A percentile compares a stretch with the other conserved stretches of the same genome.
Conservation (phyloP, 2,888 invertebrate genomes). For the Aricia artaxerxes region DNA sequence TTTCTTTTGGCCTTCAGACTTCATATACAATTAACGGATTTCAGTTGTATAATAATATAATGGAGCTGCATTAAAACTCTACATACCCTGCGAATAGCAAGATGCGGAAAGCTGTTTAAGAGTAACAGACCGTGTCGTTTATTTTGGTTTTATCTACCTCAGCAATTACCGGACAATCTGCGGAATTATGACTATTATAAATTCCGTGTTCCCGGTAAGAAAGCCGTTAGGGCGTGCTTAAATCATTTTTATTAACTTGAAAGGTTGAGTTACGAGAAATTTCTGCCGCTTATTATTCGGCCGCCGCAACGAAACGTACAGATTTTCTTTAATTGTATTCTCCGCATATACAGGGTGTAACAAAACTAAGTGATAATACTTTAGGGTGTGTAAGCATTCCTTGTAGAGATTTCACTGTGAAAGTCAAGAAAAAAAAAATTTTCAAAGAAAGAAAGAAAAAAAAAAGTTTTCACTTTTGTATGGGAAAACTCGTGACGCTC, state of each 20-base stretch:
- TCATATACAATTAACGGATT: background rate
- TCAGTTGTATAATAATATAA: too few relatives aligned
- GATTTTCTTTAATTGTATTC: constrained; percentile 29
- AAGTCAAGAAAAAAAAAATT: too few relatives aligned
- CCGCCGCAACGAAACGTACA: constrained; percentile 23
- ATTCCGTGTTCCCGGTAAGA: constrained; percentile 57
- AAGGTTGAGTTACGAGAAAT: constrained; percentile 68
- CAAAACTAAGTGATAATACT: too few relatives aligned
- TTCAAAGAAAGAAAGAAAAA: too few relatives aligned
- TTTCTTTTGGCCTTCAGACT: too few relatives aligned
- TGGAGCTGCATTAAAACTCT: too few relatives aligned
- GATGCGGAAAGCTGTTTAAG: background rate
- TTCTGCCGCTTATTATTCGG: constrained; percentile 31
- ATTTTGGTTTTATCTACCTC: constrained; percentile 22
- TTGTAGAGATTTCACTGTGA: too few relatives aligned
- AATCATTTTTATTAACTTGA: constrained; percentile 78
- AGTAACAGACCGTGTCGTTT: background rate
- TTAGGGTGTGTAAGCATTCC: too few relatives aligned
- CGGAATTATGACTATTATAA: constrained; percentile 68
- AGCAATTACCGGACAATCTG: constrained; percentile 62
- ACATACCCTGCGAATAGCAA: too few relatives aligned
- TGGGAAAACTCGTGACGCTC: too few relatives aligned
- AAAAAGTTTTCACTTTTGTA: too few relatives aligned
- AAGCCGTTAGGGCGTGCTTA: constrained; percentile 69
- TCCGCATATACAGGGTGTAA: background rate